Evolutionary conservation across 2,888 invertebrate genomes (phyloP).

Genomic region (Machimus rusticus): DNA sequence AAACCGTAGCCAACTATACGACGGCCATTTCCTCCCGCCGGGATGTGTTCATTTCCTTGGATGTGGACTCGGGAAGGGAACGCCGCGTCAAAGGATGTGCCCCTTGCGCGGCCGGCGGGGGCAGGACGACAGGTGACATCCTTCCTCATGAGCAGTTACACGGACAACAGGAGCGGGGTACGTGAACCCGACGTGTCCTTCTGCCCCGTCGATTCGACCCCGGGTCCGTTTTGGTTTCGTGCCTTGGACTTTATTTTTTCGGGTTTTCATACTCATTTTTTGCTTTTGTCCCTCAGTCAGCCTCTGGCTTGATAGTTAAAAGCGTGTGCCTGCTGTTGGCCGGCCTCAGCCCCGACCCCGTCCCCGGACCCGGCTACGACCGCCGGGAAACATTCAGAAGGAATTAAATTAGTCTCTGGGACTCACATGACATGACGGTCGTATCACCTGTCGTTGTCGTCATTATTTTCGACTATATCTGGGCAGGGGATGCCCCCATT

Average conservation of each 20-base stretch:
- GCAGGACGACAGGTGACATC: not conserved
- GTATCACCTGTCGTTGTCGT: constrained; percentile 29
- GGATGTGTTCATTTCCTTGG: constrained; percentile 1
- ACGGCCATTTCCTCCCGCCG: not conserved
- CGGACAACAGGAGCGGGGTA: constrained; percentile 51
- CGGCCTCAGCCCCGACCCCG: constrained; percentile 44
- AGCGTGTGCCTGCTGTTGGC: constrained; percentile 52
- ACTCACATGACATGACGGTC: constrained; percentile 12
- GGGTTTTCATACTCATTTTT: not conserved
- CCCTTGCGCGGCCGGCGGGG: not conserved
- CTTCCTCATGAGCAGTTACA: constrained; percentile 50
- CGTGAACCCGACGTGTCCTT: constrained; percentile 50
- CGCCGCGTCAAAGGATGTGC: not conserved
- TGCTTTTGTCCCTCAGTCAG: constrained; percentile 53
- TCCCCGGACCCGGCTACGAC: constrained; percentile 46
- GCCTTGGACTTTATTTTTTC: not conserved
- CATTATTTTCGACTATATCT: not conserved
- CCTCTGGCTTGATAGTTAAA: constrained; percentile 24
- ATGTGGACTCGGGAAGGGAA: not conserved
- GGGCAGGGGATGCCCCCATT: not conserved
- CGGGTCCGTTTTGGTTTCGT: not conserved
- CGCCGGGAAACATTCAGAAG: constrained; percentile 45
- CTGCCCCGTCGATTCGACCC: constrained; percentile 54
- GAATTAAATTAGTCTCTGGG: constrained; percentile 34
- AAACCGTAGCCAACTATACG: not conserved